Evolutionary conservation across 2,888 invertebrate species (phyloP), one percentile per base, ranked within the genome.

Genomic region (Tryphoninae sp.): DNA sequence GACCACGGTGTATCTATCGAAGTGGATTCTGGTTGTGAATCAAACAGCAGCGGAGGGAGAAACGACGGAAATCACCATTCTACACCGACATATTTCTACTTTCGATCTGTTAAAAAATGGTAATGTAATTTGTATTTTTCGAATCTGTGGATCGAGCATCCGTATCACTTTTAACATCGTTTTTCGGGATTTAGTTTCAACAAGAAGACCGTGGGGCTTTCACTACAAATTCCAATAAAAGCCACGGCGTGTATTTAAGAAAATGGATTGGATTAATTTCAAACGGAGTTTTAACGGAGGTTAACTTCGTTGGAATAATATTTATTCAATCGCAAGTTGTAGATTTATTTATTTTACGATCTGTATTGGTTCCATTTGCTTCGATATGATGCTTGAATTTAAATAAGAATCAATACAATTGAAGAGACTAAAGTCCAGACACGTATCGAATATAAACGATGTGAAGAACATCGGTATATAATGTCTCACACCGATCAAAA

Each of bases 11-110:
- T 33, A 33, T 33, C 33, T 33, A 33, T 33, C 33, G 33, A 33
- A 33, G 26, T 26, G 33, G 26, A 49, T 42, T 33, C 64, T 19
- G 22, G 45, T 33, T 68, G 49, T 55, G 55, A 42, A 69, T 69
- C 69, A n/a, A 45, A 55, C 22, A 42, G 58, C 33, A 33, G 7
- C 4, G 33, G 58, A 55, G 58, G n/a, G 55, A 58, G 33, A 0
- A 40, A 22, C 55, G 55, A 55, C 6, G 22, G 58, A 58, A 69
- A 58, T 69, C 69, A 55, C 55, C 42, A 55, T 69, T 69, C 69
- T 58, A 6, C 69, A 3, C 40, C 16, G 69, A 40, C 42, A 69
- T 58, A 53, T 40, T 58, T 55, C 42, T 22, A 55, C 33, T 22
- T 55, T 69, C 19, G 19, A 49, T 16, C 55, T 58, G 23, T 58